These are phyloP conservation scores for Trypoxylon attenuatum DNA, from an alignment of 2,888 invertebrate genomes.

Conservation along the genomic window DNA sequence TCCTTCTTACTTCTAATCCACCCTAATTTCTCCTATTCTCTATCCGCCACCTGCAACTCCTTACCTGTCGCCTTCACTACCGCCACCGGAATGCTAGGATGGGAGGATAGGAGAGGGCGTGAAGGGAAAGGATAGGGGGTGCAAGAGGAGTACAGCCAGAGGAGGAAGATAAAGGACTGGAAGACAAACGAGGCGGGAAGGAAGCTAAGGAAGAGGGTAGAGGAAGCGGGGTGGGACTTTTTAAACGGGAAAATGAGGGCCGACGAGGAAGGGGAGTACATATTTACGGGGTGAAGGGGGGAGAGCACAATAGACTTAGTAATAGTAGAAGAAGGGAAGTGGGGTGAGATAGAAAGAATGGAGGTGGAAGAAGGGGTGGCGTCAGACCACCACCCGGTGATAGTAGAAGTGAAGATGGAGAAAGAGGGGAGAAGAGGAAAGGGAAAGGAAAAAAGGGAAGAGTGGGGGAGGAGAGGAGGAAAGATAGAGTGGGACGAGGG, in stretches of 20 bases:
- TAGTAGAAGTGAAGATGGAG: neutral
- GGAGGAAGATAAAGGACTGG: neutral
- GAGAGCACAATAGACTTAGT: neutral
- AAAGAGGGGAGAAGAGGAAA: neutral
- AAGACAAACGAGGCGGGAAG: neutral
- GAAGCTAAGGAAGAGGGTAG: neutral
- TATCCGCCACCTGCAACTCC: too few relatives aligned
- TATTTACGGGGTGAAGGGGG: neutral
- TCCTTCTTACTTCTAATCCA: too few relatives aligned
- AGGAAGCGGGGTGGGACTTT: neutral
- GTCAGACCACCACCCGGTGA: neutral
- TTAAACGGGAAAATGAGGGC: neutral
- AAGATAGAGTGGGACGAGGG: neutral
- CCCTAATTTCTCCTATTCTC: too few relatives aligned
- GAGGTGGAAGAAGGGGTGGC: neutral
- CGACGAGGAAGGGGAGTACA: neutral
- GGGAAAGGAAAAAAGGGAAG: neutral
- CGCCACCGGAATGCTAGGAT: too few relatives aligned
- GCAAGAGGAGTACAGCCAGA: too few relatives aligned
- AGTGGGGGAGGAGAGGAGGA: neutral
- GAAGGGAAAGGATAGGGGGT: too few relatives aligned
- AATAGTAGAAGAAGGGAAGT: neutral
- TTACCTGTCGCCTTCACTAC: too few relatives aligned
- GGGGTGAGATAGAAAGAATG: neutral
- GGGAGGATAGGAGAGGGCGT: too few relatives aligned